Evolutionary conservation across 2,797 vertebrate species (phyloP).

Genomic region (Sardinella longiceps): DNA sequence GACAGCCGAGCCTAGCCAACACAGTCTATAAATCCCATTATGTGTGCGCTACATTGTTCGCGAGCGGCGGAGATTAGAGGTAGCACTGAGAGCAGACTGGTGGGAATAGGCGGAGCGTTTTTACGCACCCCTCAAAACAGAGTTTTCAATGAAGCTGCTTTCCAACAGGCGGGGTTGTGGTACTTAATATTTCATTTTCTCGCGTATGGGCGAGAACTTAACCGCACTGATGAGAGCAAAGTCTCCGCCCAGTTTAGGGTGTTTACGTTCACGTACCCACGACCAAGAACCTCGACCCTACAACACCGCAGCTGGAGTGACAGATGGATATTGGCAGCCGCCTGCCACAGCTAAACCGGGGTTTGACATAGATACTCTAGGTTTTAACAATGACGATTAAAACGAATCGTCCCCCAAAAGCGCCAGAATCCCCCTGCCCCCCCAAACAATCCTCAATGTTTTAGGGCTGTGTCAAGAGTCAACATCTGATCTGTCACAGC

Average conservation of each 20-base stretch:
- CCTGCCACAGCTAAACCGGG: constrained; percentile 55
- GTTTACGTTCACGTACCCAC: neutral
- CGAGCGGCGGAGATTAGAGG: constrained; percentile 47
- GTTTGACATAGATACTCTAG: constrained; percentile 57
- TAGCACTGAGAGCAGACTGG: constrained; percentile 34
- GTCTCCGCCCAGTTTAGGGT: constrained; percentile 30
- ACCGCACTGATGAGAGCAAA: constrained; percentile 35
- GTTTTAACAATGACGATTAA: constrained; percentile 19
- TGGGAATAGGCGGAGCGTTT: constrained; percentile 46
- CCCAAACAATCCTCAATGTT: constrained; percentile 37
- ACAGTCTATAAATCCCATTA: constrained; percentile 52
- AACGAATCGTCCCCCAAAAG: constrained; percentile 46
- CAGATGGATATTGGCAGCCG: constrained; percentile 57
- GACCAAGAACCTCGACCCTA: constrained; percentile 21
- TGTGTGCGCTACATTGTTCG: constrained; percentile 53
- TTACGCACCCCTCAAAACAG: constrained; percentile 30
- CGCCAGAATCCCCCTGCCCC: constrained; percentile 41
- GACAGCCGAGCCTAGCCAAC: constrained; percentile 31
- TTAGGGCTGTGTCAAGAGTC: constrained; percentile 44
- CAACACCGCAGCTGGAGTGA: constrained; percentile 52
- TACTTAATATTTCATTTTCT: constrained; percentile 48
- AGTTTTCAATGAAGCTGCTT: constrained; percentile 33
- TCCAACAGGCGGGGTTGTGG: constrained; percentile 43
- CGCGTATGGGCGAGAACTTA: constrained; percentile 31
- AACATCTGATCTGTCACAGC: constrained; percentile 28